Evolutionary conservation across 1,140 invertebrate species (phyloP).

Genomic region (Neuroterus valhalla): DNA sequence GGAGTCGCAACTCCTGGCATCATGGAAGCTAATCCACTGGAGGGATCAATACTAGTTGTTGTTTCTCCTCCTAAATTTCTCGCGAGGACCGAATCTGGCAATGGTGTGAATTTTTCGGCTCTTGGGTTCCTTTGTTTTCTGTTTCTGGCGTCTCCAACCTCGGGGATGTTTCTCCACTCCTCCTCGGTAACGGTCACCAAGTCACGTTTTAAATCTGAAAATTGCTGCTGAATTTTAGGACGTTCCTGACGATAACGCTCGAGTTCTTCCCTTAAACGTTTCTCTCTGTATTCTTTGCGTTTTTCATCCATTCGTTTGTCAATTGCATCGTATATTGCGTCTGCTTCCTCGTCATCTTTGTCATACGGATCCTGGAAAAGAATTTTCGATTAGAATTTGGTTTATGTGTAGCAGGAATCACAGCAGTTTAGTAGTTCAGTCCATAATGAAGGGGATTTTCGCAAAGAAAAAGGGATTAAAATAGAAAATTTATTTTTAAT

Average conservation of each 20-base stretch:
- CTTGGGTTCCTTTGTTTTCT: conserved; percentile 96
- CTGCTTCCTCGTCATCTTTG: conserved; percentile 99
- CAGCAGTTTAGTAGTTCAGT: too few species aligned
- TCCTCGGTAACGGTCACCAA: conserved; percentile 90
- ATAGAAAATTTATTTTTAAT: too few species aligned
- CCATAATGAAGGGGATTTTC: too few species aligned
- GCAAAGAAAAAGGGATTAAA: too few species aligned
- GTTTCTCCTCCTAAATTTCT: conserved; percentile 92
- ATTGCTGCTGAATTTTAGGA: conserved; percentile 99
- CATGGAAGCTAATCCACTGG: conserved; percentile 89
- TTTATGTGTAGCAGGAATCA: too few species aligned
- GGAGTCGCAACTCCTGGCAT: conserved; percentile 87
- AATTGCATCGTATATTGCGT: conserved; percentile 98
- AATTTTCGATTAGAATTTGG: neutral
- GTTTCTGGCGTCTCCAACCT: conserved; percentile 99
- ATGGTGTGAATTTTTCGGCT: conserved; percentile 96
- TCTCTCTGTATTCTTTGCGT: conserved; percentile 95
- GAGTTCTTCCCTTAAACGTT: conserved; percentile 89
- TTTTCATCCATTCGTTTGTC: conserved; percentile 99
- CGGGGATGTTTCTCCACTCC: conserved; percentile 98
- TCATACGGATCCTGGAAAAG: conserved; percentile 93
- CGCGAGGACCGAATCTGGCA: conserved; percentile 97
- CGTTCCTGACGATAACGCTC: conserved; percentile 98
- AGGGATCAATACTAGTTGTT: conserved; percentile 87
- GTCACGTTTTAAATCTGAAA: conserved; percentile 97